A percentile compares a stretch with the other conserved stretches of the same genome.
These are phyloP conservation scores for Mesitornis unicolor DNA, from an alignment of 2,113 vertebrate species.

Conservation along the genomic window DNA sequence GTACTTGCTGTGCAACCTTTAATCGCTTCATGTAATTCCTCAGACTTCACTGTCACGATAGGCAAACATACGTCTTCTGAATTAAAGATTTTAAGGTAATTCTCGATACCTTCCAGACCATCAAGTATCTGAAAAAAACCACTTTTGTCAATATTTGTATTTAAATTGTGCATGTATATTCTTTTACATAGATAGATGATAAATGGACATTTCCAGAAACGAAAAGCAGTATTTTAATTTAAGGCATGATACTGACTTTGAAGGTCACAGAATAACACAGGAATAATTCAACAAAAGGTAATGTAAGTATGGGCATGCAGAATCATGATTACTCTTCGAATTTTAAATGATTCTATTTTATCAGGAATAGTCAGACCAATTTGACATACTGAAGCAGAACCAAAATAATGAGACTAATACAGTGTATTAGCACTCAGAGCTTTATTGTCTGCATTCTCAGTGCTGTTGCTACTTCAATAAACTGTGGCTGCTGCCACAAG, in stretches of 20 bases:
- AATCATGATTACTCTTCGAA: not conserved
- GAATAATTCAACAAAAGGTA: not conserved
- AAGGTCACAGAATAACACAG: not conserved
- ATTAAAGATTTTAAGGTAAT: slow-evolving; percentile 71
- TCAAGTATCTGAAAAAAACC: slow-evolving; percentile 74
- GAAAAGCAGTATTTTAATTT: not conserved
- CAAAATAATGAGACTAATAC: not conserved
- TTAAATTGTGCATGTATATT: not conserved
- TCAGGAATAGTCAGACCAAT: not conserved
- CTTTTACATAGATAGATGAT: not conserved
- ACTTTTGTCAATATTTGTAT: slow-evolving; percentile 8
- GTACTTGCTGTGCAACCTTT: slow-evolving; percentile 67
- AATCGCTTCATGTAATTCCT: slow-evolving; percentile 73
- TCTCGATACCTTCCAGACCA: slow-evolving; percentile 75
- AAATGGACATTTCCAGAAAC: not conserved
- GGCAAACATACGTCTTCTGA: slow-evolving; percentile 68
- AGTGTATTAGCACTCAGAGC: not conserved
- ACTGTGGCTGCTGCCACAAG: not conserved
- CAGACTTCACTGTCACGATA: slow-evolving; percentile 67
- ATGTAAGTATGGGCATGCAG: not conserved
- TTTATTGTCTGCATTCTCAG: not conserved
- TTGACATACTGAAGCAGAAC: not conserved
- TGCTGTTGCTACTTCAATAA: not conserved
- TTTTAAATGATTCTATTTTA: not conserved
- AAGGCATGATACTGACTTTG: not conserved